phyloP scores from a whole-genome alignment of 1,140 invertebrate species.

The Thaumatotibia leucotreta region DNA sequence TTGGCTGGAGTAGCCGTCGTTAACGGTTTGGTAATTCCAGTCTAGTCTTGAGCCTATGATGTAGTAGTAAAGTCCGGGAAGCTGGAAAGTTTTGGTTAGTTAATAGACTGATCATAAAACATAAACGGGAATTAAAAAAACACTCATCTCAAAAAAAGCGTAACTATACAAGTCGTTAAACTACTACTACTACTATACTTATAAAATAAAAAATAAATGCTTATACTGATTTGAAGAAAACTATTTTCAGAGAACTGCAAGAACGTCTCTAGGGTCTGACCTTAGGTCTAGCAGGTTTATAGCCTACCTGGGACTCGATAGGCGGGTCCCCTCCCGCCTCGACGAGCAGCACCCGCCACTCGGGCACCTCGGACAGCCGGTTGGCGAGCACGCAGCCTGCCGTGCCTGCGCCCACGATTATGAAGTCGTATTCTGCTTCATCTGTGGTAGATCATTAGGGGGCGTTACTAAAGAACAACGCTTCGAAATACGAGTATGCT shows the following conservation, averaged over 20 bases:
- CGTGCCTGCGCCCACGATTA: slow-evolving; percentile 88
- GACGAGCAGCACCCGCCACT: slow-evolving; percentile 83
- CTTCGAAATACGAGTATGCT: too few relatives aligned
- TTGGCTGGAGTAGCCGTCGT: slow-evolving; percentile 80
- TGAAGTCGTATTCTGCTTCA: slow-evolving; percentile 79
- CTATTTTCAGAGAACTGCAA: slow-evolving; percentile 1
- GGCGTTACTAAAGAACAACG: too few relatives aligned
- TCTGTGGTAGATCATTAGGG: too few relatives aligned
- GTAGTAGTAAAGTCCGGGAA: slow-evolving; percentile 38
- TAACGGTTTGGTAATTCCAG: slow-evolving; percentile 85
- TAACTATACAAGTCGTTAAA: too few relatives aligned
- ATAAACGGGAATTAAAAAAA: too few relatives aligned
- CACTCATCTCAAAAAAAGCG: too few relatives aligned
- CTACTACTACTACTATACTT: too few relatives aligned
- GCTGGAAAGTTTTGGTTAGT: slow-evolving; percentile 25
- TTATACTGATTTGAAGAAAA: background rate
- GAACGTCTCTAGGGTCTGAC: slow-evolving; percentile 20
- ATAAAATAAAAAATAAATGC: too few relatives aligned
- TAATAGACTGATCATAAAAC: background rate
- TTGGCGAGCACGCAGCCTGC: slow-evolving; percentile 88
- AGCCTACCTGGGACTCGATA: background rate
- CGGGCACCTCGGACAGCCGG: slow-evolving; percentile 80
- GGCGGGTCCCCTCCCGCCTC: slow-evolving; percentile 81
- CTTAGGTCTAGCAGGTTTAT: too few relatives aligned
- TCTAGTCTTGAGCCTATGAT: slow-evolving; percentile 48